Base-by-base conservation (phyloP, 2,888 invertebrate species). In the Kuschelorhynchus macadamiae region DNA sequence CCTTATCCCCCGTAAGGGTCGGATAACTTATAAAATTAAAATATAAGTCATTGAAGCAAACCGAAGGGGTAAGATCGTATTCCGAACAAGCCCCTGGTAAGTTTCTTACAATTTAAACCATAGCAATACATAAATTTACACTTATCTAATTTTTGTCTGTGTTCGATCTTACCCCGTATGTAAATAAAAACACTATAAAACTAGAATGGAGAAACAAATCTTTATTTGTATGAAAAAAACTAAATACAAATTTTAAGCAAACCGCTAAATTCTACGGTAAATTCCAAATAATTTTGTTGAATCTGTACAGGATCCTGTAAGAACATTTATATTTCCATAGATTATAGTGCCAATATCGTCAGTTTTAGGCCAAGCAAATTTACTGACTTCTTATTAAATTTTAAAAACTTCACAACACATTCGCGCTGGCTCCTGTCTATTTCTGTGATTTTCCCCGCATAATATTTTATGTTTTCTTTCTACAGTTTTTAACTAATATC, bases 331-430 rank as follows among this genome's bases (percentile, higher is more conserved):
- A 46, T 21, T 57, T 46, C 50, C 18, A 57, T 44, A 57, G 7
- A 57, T 57, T 42, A 57, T 57, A 52, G 44, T 57, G 46, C 50
- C 57, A 42, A 57, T 49, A 52, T 57, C 57, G 17, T 57, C 57
- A 57, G 12, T 17, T 44, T 47, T 18, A 57, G 55, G 42, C 42
- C 55, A 55, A 55, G 30, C 12, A 25, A 50, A 50, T 16, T 50
- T 50, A 25, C 21, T 44, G 2, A 50, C 50, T 25, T 50, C n/a
- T 47, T 57, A 50, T 57, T 57, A 42, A 44, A 57, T 57, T 16
- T 57, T 57, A 57, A 44, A 53, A 39, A 59, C 47, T 59, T 59
- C 32, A 61, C 52, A 61, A 52, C 50, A n/a, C 60, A 50, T 50
- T 61, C 61, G 17, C 61, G 41, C 52, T 61, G 18, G n/a, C 4